These are phyloP conservation scores for Acomys russatus DNA, from an alignment of 2,797 vertebrate genomes.

Conservation along the genomic window DNA sequence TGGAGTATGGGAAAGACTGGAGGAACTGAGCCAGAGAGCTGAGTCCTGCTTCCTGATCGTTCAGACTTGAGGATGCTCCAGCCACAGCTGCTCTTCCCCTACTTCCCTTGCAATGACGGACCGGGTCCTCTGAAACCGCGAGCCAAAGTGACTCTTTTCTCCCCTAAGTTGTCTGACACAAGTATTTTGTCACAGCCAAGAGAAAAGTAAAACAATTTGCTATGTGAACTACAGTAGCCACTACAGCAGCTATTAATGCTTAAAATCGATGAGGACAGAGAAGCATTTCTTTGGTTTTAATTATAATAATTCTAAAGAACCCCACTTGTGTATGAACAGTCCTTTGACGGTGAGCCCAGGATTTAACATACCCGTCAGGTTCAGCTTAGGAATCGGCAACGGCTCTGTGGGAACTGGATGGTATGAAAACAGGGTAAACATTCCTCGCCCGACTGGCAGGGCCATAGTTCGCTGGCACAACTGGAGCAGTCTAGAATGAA, in stretches of 20 bases:
- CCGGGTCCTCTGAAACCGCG: background rate
- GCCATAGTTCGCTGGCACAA: slow-evolving; percentile 98
- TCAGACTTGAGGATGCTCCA: background rate
- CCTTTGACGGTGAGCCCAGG: background rate
- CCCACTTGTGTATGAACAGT: background rate
- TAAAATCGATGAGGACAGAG: background rate
- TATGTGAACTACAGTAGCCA: background rate
- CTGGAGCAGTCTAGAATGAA: slow-evolving; percentile 90
- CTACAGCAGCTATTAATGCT: background rate
- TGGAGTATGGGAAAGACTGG: too few relatives aligned
- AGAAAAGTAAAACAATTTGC: background rate
- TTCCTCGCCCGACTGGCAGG: slow-evolving; percentile 96
- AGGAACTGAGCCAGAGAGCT: background rate
- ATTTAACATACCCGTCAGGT: slow-evolving; percentile 94
- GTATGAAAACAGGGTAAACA: slow-evolving; percentile 98
- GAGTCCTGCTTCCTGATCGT: background rate
- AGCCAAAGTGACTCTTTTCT: background rate
- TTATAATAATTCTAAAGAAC: slow-evolving; percentile 56
- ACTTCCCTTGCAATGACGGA: background rate
- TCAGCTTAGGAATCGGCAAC: slow-evolving; percentile 97
- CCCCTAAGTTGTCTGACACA: background rate
- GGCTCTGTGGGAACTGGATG: slow-evolving; percentile 98
- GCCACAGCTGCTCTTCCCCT: background rate
- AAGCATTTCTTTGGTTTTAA: slow-evolving; percentile 44
- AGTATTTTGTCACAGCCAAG: background rate